Evolutionary conservation across 2,113 vertebrate species (phyloP).

Genomic region (Catharus bicknelli): DNA sequence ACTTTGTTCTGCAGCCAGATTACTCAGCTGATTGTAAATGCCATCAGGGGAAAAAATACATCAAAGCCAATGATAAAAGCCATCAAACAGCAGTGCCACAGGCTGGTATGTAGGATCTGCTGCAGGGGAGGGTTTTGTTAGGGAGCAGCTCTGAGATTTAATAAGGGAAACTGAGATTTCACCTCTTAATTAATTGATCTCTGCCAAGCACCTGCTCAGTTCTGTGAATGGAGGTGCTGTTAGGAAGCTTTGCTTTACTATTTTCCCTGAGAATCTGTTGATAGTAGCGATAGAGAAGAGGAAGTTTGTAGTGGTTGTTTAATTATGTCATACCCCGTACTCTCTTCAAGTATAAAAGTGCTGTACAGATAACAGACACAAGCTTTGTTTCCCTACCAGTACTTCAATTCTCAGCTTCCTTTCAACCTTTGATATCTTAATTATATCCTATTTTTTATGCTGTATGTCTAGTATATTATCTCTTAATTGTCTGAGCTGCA

Average conservation of each 20-base stretch:
- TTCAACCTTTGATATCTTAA: constrained; percentile 44
- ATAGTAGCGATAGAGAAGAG: neutral
- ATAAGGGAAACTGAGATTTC: neutral
- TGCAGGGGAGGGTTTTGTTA: neutral
- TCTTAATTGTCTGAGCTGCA: neutral
- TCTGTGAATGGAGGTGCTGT: neutral
- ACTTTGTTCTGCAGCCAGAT: neutral
- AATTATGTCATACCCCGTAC: neutral
- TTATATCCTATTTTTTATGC: constrained; percentile 33
- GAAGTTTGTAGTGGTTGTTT: constrained; percentile 34
- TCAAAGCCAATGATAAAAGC: neutral
- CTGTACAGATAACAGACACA: neutral
- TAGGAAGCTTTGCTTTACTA: neutral
- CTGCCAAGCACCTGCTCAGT: neutral
- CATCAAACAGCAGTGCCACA: neutral
- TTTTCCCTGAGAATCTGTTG: neutral
- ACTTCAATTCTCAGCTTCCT: constrained; percentile 36
- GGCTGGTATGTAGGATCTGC: neutral
- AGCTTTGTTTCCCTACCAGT: neutral
- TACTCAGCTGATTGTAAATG: neutral
- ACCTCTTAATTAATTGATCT: neutral
- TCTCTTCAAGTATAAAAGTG: constrained; percentile 7
- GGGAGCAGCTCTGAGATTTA: constrained; percentile 8
- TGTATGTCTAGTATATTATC: neutral
- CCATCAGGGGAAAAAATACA: neutral